Base-by-base conservation (phyloP, 1,140 invertebrate genomes). In the Sinella curviseta region DNA sequence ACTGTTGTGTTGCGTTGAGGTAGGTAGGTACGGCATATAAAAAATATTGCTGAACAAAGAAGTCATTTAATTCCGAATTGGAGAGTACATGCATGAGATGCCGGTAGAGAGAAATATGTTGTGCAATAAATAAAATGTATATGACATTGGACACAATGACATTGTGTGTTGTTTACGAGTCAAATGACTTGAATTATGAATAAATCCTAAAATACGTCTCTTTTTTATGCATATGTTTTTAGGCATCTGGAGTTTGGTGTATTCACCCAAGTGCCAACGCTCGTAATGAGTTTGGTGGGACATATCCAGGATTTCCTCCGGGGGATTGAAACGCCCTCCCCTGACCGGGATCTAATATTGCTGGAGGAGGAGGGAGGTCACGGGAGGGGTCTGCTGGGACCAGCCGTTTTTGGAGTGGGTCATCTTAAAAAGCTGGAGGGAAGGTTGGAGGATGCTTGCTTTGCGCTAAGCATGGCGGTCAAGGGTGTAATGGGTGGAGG, bases 241-340 rank as follows among this genome's bases (percentile, higher is more conserved):
- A 87, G 86, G 77, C 84, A 85, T 76, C 81, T 86, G 74, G 85
- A 87, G 74, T 82, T 78, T 70, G 81, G 81, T 4, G 67, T 80
- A 20, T 80, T 84, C 57, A 80, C 83, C 3, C 84, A 85, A 74
- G 79, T 86, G 35, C 85, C 85, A 0, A 81, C 82, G 17, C 60
- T 86, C 16, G 81, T 86, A 0, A 82, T 84, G 30, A 85, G 82
- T 76, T 82, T 87, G 33, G 77, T 85, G 14, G 84, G 83, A 4
- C 82, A 85, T 57, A 81, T 87, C 1, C 80, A 77, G 14, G 84
- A 86, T 74, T 86, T 87, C 78, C 67, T 86, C 16, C 74, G 77
- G 34, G 77, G 84, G n/a, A 83, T 83, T 31, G 78, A 84, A 31
- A 78, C 78, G 24, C 48, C 75, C 3, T 65, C 54, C 16, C 74